Evolutionary conservation across 2,888 invertebrate species (phyloP), one percentile per base, ranked within the genome.

Genomic region (Agriopis aurantiaria): DNA sequence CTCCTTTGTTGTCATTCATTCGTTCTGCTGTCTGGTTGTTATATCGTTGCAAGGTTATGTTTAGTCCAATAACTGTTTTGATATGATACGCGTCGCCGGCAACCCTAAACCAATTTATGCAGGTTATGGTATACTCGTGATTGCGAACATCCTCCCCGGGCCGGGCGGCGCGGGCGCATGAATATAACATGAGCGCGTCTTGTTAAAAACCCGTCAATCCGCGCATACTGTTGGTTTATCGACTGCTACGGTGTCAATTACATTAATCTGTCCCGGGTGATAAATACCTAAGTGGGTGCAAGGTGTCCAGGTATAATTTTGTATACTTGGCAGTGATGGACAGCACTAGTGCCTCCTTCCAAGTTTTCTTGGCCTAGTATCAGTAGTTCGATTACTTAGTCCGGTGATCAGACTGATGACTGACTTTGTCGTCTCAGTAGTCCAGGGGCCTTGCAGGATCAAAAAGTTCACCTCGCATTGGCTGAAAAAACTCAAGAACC

Each of bases 161-260:
- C 55, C 10, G 33, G 9, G 57, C 45, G 41, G 73, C 56, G 66
- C 76, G 64, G 71, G 76, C 77, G 85, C 53, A 91, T 93, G 92
- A 84, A 93, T 91, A 89, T 88, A 89, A 73, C 88, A 92, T 91
- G 88, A 75, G 88, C 45, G 83, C 69, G 68, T 82, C 93, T 92
- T 90, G 92, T 92, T 93, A 92, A 92, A 91, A 89, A 89, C 87
- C 86, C 92, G 88, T 89, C 91, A 88, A 88, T 89, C 90, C 86
- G 43, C 84, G 82, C 77, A 81, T 84, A 82, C 81, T 90, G 88
- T 91, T 89, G 88, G 88, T 91, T 85, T 90, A 90, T 89, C 86
- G 86, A 71, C 83, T 76, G 88, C 83, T 86, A 83, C 17, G 59
- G 73, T 73, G 77, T 75, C 74, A 75, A 80, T 81, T 74, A 75